Percentiles rank a stretch among this genome's conserved stretches.
phyloP scores from a whole-genome alignment of 92 coral and sea anemone species.

The Epizoanthus rinbou region DNA sequence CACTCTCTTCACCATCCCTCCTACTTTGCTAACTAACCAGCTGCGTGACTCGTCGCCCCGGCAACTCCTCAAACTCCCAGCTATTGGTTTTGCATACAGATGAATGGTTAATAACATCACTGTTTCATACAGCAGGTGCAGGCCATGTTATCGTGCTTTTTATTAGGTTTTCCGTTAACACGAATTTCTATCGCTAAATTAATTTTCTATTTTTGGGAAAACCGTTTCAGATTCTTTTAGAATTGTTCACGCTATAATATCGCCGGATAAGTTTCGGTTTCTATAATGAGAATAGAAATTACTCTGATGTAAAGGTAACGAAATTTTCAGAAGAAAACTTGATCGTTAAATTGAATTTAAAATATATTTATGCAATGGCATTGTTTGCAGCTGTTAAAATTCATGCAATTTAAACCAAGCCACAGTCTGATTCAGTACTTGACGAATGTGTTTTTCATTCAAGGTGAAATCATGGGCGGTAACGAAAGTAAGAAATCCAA shows the following conservation, averaged over 20 bases:
- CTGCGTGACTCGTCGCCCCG: neutral
- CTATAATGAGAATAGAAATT: no score
- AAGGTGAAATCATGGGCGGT: conserved; percentile 25
- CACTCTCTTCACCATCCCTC: no score
- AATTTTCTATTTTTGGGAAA: no score
- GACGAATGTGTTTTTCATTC: neutral
- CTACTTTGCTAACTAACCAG: no score
- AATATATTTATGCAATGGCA: neutral
- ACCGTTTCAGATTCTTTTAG: no score
- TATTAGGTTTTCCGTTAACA: neutral
- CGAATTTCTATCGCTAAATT: neutral
- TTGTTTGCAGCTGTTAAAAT: neutral
- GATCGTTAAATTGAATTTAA: neutral
- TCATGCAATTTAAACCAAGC: neutral
- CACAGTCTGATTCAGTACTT: neutral
- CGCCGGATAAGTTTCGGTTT: no score
- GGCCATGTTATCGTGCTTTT: conserved; percentile 23
- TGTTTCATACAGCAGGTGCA: conserved; percentile 30
- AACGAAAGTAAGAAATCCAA: conserved; percentile 19
- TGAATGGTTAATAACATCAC: neutral
- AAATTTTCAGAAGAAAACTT: neutral
- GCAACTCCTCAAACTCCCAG: neutral
- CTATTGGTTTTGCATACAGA: neutral
- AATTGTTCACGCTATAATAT: no score
- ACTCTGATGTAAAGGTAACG: no score